Evolutionary conservation across 2,113 vertebrate genomes (phyloP).

Genomic region (Empidonax traillii): DNA sequence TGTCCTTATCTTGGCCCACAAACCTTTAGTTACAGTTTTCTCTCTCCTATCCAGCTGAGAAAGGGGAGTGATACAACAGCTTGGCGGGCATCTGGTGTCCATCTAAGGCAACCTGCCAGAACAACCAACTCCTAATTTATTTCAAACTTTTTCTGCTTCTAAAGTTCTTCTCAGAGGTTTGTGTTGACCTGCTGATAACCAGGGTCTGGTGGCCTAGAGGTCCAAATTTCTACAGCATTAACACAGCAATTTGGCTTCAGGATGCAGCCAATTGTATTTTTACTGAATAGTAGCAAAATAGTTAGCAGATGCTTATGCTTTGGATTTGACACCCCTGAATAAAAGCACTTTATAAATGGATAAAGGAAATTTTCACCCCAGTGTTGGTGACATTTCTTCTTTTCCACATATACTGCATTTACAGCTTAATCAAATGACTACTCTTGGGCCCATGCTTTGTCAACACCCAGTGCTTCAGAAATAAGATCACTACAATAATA

Average conservation of each 20-base stretch:
- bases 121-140: background rate
- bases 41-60: background rate
- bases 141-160: background rate
- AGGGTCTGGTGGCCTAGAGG: too few relatives aligned
- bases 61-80: background rate
- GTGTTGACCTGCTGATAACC: background rate
- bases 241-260: background rate
- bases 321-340: background rate
- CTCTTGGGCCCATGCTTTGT: background rate
- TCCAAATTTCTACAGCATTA: background rate
- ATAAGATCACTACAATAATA: background rate
- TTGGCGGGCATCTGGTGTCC: background rate
- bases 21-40: background rate
- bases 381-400: background rate
- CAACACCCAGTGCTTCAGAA: background rate
- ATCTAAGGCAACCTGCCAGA: background rate
- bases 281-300: background rate
- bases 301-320: background rate
- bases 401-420: background rate
- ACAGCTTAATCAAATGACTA: background rate
- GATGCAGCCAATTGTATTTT: background rate
- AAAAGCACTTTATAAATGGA: background rate
- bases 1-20: accelerated
- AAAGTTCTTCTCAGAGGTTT: background rate
- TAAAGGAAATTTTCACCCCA: background rate